A percentile compares a stretch with the other conserved stretches of the same genome.
Conservation (phyloP, 2,888 invertebrate species). For the Amphipyra tragopoginis region DNA sequence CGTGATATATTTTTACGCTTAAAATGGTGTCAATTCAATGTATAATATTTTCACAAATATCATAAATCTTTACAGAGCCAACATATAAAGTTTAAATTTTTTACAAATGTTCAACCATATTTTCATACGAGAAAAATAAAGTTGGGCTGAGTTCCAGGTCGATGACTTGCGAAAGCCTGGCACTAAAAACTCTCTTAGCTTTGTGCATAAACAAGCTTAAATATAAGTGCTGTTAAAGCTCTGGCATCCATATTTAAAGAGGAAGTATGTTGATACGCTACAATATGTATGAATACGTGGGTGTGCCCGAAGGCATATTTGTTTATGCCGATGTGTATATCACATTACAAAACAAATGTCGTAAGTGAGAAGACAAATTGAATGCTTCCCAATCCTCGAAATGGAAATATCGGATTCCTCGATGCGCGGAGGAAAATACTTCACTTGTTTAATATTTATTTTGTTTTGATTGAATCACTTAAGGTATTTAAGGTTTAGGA, state of each 20-base stretch:
- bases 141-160: conserved; percentile 44
- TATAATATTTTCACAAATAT: conserved; percentile 22
- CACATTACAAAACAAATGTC: conserved; percentile 53
- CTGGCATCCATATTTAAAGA: conserved; percentile 41
- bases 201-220: conserved; percentile 47
- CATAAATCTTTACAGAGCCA: conserved; percentile 12
- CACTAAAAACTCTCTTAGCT: conserved; percentile 47
- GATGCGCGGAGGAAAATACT: conserved; percentile 16
- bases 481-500: background rate
- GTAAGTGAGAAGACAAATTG: conserved; percentile 53
- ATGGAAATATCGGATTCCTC: conserved; percentile 51
- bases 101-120: conserved; percentile 26
- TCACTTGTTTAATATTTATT: conserved; percentile 25
- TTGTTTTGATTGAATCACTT: conserved; percentile 18
- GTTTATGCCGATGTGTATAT: conserved; percentile 41
- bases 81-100: conserved; percentile 25
- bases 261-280: conserved; percentile 16
- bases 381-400: conserved; percentile 44
- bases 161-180: conserved; percentile 32
- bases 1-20: conserved; percentile 6
- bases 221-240: conserved; percentile 47
- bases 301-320: conserved; percentile 24
- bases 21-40: conserved; percentile 36
- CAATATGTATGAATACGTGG: conserved; percentile 13
- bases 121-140: conserved; percentile 37